Evolutionary conservation across 2,113 vertebrate genomes (phyloP), one percentile per base, ranked within the genome.

Genomic region (Sialia sialis): DNA sequence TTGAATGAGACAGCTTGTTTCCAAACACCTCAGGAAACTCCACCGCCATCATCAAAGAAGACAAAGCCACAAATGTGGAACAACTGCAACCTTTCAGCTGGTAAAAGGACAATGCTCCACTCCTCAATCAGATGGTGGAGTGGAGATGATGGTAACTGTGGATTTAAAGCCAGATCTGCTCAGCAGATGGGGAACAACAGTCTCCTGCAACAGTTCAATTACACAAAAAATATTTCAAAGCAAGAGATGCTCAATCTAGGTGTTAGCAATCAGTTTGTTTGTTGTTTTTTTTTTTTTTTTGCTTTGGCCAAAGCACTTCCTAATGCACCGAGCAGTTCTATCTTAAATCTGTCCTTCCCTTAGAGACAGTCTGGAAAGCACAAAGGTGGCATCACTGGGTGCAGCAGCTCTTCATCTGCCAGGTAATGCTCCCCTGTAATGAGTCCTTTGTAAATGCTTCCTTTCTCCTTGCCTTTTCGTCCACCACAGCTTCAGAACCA

Each of bases 111-210:
- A 13, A 21, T 1, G 6, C 8, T 88, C 25, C 32, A 54, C 67
- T 39, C 27, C 58, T 29, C 16, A 2, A 1, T 56, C 29, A 14
- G 44, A 58, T n/a, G 27, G 38, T 38, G 6, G 19, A 70, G 4
- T 1, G 0, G 22, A 15, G 16, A 21, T 67, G 43, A 74, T 16
- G 25, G 6, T 3, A 74, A 29, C 19, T 0, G 0, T 16, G 25
- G 58, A 16, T 70, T 70, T 70, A 54, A 66, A 92, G 26, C 5
- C 69, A 75, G 30, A 43, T 68, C 30, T n/a, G 16, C 30, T 26
- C 29, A 75, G 17, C 9, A 94, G 43, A 78, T 2, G 7, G 9
- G 43, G 20, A 84, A 39, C 19, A 64, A 58, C 2, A n/a, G 10
- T 41, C 32, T 74, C 55, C 29, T 9, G 13, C 7, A 13, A 27